Evolutionary conservation across 2,113 vertebrate genomes (phyloP).

Genomic region (Cairina moschata): DNA sequence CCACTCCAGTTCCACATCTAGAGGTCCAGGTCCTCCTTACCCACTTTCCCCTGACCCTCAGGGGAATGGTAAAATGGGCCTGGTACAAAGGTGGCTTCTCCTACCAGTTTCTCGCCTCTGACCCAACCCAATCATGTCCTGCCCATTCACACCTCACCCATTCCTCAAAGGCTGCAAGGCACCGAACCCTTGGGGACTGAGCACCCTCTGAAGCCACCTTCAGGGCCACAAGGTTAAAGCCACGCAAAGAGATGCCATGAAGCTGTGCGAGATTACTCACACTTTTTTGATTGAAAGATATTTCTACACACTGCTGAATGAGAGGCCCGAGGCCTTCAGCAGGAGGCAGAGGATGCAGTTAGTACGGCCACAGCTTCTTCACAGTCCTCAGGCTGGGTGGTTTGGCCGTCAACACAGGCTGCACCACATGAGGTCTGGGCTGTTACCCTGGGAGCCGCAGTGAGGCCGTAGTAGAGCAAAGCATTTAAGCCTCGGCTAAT

Average conservation of each 20-base stretch:
- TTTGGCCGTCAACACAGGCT: not conserved
- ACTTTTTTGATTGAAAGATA: not conserved
- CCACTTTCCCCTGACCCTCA: not conserved
- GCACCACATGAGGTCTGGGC: not conserved
- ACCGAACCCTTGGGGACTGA: not conserved
- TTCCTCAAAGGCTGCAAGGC: too few relatives aligned
- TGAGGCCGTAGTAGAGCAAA: not conserved
- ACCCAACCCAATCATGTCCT: not conserved
- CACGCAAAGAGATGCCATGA: not conserved
- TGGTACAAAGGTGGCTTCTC: not conserved
- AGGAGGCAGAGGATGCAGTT: not conserved
- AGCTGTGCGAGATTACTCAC: not conserved
- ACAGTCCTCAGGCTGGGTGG: not conserved
- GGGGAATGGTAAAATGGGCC: not conserved
- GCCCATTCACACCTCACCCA: not conserved
- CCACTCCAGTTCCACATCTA: not conserved
- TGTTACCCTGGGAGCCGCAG: not conserved
- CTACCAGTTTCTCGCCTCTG: not conserved
- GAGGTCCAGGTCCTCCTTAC: not conserved
- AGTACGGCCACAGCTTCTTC: not conserved
- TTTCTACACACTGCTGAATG: accelerated
- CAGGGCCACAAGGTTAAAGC: not conserved
- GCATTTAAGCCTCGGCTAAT: not conserved
- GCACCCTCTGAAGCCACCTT: not conserved
- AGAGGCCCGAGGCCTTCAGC: not conserved